Conservation (phyloP, 2,113 vertebrate genomes). For the Chaenocephalus aceratus region DNA sequence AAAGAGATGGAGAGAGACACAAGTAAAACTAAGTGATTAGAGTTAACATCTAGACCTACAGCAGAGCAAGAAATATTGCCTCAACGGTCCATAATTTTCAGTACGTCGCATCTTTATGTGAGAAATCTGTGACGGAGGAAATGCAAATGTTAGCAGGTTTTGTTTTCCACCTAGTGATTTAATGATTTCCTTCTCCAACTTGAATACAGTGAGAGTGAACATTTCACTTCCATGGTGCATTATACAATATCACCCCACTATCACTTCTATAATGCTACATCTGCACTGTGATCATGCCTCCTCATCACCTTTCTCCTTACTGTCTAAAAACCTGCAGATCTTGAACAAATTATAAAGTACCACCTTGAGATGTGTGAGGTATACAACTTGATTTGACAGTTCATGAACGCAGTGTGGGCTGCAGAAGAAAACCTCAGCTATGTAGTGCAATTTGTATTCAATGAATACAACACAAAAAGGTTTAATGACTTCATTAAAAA, state of each 20-base stretch:
- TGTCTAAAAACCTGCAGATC: conserved; percentile 7
- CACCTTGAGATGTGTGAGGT: not conserved
- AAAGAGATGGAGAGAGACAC: not conserved
- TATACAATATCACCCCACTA: conserved; percentile 1
- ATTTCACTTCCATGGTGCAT: not conserved
- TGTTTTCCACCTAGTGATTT: conserved; percentile 24
- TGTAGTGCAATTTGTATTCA: not conserved
- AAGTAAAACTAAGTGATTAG: conserved; percentile 7
- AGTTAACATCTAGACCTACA: conserved; percentile 11
- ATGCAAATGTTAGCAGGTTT: conserved; percentile 18
- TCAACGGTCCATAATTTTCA: not conserved
- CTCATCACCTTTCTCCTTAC: not conserved
- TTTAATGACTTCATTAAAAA: too few relatives aligned
- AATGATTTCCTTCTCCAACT: conserved; percentile 34
- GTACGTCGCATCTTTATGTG: not conserved
- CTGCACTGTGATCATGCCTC: conserved; percentile 8
- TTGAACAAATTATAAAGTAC: conserved; percentile 1
- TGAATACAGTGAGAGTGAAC: conserved; percentile 11
- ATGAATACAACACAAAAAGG: not conserved
- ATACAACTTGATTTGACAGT: not conserved
- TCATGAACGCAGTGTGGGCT: not conserved
- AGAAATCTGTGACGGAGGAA: conserved; percentile 1
- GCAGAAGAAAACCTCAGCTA: not conserved
- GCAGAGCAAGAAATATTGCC: not conserved
- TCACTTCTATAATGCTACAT: conserved; percentile 9